Percentiles rank a stretch among this genome's conserved stretches.
phyloP scores from a whole-genome alignment of 2,113 vertebrate species.

The Engystomops pustulosus region DNA sequence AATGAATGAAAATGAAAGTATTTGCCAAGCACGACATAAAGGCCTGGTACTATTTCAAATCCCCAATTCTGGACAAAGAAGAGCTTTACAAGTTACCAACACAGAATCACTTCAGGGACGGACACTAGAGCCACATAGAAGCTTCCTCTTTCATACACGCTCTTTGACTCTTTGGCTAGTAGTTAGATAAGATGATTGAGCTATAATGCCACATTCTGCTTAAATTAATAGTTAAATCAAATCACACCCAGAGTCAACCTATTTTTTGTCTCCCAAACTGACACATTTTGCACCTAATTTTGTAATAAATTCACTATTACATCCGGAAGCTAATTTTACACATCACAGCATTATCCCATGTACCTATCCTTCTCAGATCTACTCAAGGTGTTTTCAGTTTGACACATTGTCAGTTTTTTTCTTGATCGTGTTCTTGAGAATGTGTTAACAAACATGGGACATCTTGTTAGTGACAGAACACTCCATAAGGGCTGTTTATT shows the following conservation, averaged over 20 bases:
- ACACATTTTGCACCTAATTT: not conserved
- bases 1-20: too few species aligned
- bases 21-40: too few species aligned
- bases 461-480: conserved; percentile 24
- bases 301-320: not conserved
- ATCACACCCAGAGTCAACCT: not conserved
- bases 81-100: too few species aligned
- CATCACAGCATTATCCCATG: conserved; percentile 12
- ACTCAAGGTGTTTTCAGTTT: conserved; percentile 18
- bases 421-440: conserved; percentile 7
- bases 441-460: conserved; percentile 30
- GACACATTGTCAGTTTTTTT: conserved; percentile 37
- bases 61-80: too few species aligned
- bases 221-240: not conserved
- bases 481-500: not conserved
- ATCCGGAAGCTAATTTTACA: conserved; percentile 25
- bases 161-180: too few species aligned
- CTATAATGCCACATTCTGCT: too few species aligned
- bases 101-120: too few species aligned
- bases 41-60: too few species aligned
- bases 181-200: too few species aligned
- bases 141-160: too few species aligned
- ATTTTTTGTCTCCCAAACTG: not conserved
- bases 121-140: too few species aligned
- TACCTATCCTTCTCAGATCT: not conserved